Percentiles rank a stretch among this genome's conserved stretches.
These are phyloP conservation scores for Pedicia rivosa DNA, from an alignment of 2,888 invertebrate genomes.

Conservation along the genomic window DNA sequence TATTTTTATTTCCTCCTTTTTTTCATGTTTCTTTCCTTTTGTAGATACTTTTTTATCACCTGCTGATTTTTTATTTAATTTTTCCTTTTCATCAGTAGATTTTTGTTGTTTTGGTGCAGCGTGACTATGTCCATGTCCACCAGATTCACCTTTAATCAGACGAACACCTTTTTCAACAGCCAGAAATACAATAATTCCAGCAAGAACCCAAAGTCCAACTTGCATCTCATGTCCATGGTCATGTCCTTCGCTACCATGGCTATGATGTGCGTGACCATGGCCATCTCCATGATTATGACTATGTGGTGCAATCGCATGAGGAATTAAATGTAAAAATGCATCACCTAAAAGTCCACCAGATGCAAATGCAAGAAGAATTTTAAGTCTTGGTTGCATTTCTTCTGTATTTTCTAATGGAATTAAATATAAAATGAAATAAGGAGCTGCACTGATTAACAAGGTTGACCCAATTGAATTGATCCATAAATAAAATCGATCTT, in stretches of 20 bases:
- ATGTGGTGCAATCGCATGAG: constrained; percentile 69
- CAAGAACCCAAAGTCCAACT: constrained; percentile 87
- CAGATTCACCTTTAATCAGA: constrained; percentile 68
- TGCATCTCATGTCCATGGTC: constrained; percentile 63
- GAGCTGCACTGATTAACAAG: constrained; percentile 84
- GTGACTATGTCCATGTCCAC: constrained; percentile 64
- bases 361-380: constrained; percentile 82
- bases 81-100: constrained; percentile 18
- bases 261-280: constrained; percentile 35
- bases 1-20: constrained; percentile 46
- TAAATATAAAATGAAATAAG: constrained; percentile 81
- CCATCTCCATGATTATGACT: constrained; percentile 27
- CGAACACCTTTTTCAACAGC: constrained; percentile 87
- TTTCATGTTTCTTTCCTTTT: constrained; percentile 25
- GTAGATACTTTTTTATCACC: constrained; percentile 29
- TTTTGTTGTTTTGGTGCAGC: constrained; percentile 17
- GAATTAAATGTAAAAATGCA: constrained; percentile 96
- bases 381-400: constrained; percentile 72
- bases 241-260: constrained; percentile 31
- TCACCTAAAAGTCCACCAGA: constrained; percentile 94
- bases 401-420: constrained; percentile 81
- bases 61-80: constrained; percentile 18
- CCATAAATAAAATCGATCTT: constrained; percentile 39
- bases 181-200: constrained; percentile 83
- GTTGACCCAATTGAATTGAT: constrained; percentile 78